Conservation (phyloP, 2,113 vertebrate genomes). For the Ammodytes marinus region DNA sequence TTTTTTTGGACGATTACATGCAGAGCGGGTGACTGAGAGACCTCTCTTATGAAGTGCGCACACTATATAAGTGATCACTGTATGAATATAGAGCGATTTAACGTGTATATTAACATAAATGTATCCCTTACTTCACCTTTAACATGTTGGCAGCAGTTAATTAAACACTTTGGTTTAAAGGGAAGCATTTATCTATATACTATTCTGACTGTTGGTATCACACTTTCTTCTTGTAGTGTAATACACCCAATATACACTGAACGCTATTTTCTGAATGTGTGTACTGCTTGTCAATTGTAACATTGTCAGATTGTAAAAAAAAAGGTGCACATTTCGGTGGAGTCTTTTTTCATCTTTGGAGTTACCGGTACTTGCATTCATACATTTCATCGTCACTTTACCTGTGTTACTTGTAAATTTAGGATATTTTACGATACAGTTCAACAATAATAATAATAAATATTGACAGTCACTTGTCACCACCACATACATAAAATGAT, state of each 20-base stretch:
- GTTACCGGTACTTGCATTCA: neutral
- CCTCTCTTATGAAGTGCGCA: no score
- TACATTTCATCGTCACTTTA: neutral
- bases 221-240: neutral
- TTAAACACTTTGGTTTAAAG: conserved; percentile 2
- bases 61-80: no score
- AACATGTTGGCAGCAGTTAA: neutral
- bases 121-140: no score
- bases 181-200: neutral
- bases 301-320: neutral
- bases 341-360: no score
- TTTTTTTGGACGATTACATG: no score
- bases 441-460: neutral
- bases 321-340: no score
- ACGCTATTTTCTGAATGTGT: neutral
- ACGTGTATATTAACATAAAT: no score
- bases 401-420: neutral
- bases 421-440: neutral
- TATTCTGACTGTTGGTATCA: neutral
- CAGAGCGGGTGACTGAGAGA: no score
- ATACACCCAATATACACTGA: neutral
- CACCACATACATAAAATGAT: neutral
- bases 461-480: neutral
- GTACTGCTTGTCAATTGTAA: neutral
- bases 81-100: no score